phyloP scores from a whole-genome alignment of 2,888 invertebrate species.

The Vesta saturnalis region DNA sequence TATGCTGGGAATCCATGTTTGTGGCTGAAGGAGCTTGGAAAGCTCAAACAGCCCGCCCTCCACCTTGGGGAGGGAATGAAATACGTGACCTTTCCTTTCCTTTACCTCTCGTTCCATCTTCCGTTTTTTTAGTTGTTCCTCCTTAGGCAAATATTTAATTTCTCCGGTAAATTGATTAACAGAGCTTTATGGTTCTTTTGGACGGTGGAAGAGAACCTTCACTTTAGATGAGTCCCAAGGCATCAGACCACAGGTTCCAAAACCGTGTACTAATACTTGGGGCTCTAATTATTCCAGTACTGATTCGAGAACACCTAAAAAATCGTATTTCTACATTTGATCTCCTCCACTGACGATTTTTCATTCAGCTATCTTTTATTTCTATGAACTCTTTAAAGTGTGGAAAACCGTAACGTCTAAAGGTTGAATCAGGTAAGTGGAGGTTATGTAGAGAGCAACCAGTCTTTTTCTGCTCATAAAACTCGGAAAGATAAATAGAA shows the following conservation, averaged over 20 bases:
- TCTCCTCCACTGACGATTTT: too few species aligned
- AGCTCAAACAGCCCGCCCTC: too few species aligned
- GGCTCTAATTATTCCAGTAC: neutral
- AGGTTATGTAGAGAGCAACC: neutral
- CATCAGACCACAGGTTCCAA: neutral
- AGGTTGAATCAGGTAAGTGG: neutral
- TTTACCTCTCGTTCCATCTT: neutral
- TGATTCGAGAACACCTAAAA: neutral
- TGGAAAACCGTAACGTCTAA: neutral
- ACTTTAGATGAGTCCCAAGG: neutral
- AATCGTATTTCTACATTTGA: too few species aligned
- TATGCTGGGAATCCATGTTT: too few species aligned
- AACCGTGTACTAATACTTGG: neutral
- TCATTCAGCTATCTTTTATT: neutral
- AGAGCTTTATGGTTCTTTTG: neutral
- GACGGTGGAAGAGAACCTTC: too few species aligned
- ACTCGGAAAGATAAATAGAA: neutral
- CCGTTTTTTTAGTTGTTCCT: neutral
- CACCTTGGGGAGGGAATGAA: too few species aligned
- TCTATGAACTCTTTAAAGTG: neutral
- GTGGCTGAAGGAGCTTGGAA: too few species aligned
- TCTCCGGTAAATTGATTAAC: neutral
- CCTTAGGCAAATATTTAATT: neutral
- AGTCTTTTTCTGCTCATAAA: neutral
- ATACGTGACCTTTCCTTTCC: too few species aligned